Conservation (phyloP, 1,140 invertebrate genomes). For the Drosophila busckii region DNA sequence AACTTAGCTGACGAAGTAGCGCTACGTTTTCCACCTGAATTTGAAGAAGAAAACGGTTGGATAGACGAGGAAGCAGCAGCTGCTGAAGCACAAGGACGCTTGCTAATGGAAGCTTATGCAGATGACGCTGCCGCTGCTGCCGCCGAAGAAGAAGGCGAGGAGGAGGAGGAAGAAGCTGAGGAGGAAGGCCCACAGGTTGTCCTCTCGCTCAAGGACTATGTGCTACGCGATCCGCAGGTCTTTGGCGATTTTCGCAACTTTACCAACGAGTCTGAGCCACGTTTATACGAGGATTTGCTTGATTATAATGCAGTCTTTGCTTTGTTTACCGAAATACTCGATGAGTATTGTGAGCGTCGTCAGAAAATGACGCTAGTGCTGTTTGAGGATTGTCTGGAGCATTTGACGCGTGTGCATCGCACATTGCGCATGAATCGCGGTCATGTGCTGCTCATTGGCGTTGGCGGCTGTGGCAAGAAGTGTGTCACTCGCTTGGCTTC, state of each 20-base stretch:
- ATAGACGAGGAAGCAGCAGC: constrained; percentile 51
- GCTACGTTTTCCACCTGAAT: constrained; percentile 78
- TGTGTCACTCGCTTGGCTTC: constrained; percentile 85
- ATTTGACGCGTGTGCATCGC: constrained; percentile 91
- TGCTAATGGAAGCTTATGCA: constrained; percentile 35
- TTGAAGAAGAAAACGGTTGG: constrained; percentile 59
- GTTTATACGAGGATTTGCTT: constrained; percentile 92
- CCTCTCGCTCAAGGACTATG: constrained; percentile 69
- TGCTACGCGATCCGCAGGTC: constrained; percentile 88
- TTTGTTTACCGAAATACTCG: constrained; percentile 92
- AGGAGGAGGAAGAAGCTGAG: constrained; percentile 47
- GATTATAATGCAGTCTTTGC: constrained; percentile 92
- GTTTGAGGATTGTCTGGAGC: constrained; percentile 94
- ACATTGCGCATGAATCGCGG: constrained; percentile 90
- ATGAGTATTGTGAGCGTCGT: constrained; percentile 88
- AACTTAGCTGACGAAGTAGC: constrained; percentile 80
- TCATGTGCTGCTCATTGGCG: constrained; percentile 90
- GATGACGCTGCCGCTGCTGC: constrained; percentile 14
- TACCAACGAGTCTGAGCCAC: constrained; percentile 85
- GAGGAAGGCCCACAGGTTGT: constrained; percentile 32
- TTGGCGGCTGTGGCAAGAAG: constrained; percentile 91
- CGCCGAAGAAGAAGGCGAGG: constrained; percentile 32
- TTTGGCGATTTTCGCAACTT: constrained; percentile 94
- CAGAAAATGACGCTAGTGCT: constrained; percentile 88
- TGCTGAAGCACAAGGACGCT: constrained; percentile 48